Evolutionary conservation across 1,140 invertebrate genomes (phyloP), one percentile per base, ranked within the genome.

Genomic region (Cotesia chilonis): DNA sequence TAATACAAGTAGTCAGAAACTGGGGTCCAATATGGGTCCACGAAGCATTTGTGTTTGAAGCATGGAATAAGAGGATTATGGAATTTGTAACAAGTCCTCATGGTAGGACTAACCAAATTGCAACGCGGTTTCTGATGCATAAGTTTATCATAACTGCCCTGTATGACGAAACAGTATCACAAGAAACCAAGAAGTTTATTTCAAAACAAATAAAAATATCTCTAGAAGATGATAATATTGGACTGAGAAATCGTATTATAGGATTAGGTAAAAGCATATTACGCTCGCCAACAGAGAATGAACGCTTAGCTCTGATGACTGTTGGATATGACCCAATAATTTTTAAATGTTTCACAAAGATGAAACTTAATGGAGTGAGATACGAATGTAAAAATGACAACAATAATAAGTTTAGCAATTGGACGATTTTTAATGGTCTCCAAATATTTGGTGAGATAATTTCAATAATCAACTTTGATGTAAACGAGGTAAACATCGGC

Each of bases 331-430:
- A 55, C 4, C 54, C 54, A 9, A 55, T 55, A 5, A 55, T 4
- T 55, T 12, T 55, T 1, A 20, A 55, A 5, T 60, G 28, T 10
- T 60, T 12, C 4, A 37, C 12, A 59, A 69, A 69, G 37, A 37
- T 37, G 54, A 36, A 52, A 55, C 12, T 71, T 17, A 38, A 65
- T 38, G 57, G 47, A 36, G 38, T 65, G 55, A 52, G 55, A 54
- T 51, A 65, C 36, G 10, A n/a, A 14, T 52, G 60, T 10, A 35
- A 54, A 14, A 37, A 36, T 5, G 28, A 38, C 37, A 54, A 12
- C 1, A 14, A n/a, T 38, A 4, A 37, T 7, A 51, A 71, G 12
- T 71, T 57, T 71, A 65, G 41, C 17, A 28, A 71, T 17, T 17
- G 4, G 37, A 71, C 37, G 4, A 65, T 71, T 36, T 65, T n/a